Conservation (phyloP, 2,888 invertebrate species). For the Caenorhabditis wallacei region DNA sequence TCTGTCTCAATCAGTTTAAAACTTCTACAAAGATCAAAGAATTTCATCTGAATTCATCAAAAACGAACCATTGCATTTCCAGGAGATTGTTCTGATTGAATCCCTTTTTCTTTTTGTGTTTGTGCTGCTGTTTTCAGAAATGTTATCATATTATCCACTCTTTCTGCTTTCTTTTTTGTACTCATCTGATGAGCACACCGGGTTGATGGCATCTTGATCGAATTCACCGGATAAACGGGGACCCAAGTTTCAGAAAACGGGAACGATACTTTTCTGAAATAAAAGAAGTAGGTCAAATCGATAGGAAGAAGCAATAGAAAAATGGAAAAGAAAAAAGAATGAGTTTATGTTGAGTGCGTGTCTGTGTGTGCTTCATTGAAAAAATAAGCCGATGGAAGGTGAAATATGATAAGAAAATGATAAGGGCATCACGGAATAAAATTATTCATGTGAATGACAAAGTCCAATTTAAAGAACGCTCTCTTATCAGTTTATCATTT, state of each 20-base stretch:
- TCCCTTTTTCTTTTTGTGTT: slow-evolving; percentile 43
- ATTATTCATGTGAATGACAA: slow-evolving; percentile 57
- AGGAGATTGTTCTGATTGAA: slow-evolving; percentile 32
- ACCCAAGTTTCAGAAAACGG: slow-evolving; percentile 51
- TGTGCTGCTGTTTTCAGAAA: slow-evolving; percentile 76
- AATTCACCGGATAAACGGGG: slow-evolving; percentile 9
- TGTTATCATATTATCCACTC: slow-evolving; percentile 75
- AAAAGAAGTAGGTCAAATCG: slow-evolving; percentile 21
- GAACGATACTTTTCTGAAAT: slow-evolving; percentile 8
- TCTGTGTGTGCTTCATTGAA: slow-evolving; percentile 29
- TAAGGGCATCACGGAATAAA: slow-evolving; percentile 21
- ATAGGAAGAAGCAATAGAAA: slow-evolving; percentile 1
- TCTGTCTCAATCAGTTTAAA: slow-evolving; percentile 10
- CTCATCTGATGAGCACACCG: slow-evolving; percentile 79
- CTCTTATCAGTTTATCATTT: slow-evolving; percentile 24
- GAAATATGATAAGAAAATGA: slow-evolving; percentile 41
- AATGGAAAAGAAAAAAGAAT: slow-evolving; percentile 9
- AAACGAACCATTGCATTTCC: slow-evolving; percentile 51
- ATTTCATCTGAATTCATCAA: background rate
- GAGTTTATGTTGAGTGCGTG: slow-evolving; percentile 13
- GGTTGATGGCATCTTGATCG: slow-evolving; percentile 74
- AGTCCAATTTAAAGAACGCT: slow-evolving; percentile 49
- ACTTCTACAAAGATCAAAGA: slow-evolving; percentile 8
- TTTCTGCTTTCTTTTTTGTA: slow-evolving; percentile 75
- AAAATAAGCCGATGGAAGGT: slow-evolving; percentile 41